Evolutionary conservation across 2,113 vertebrate species (phyloP), one percentile per base, ranked within the genome.

Genomic region (Seriola rivoliana): DNA sequence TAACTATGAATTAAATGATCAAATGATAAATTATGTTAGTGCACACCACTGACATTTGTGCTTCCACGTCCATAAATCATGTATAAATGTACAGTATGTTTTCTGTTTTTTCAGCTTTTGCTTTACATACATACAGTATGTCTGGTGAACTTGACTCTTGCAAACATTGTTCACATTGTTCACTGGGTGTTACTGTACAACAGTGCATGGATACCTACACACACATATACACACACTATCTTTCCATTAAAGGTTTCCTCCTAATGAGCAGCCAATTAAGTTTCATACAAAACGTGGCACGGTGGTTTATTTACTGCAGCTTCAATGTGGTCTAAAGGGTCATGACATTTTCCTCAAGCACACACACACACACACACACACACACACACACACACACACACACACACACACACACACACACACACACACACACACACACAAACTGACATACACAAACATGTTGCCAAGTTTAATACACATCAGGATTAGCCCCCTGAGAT

Each of bases 211-310:
- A 50, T 23, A 55, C 21, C 12, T 17, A 55, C 64, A 19, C 46
- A 25, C 36, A 46, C 19, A 60, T 12, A 48, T 11, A 34, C 40
- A 36, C 16, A 62, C 16, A 54, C 34, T 23, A n/a, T 60, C 16
- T 48, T n/a, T 36, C 8, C 7, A 44, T 67, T 46, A 36, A 55
- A 76, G 1, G 14, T 54, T 67, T 38, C 17, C 65, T 67, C 32
- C 52, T 60, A 70, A 73, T 74, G 17, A 75, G 54, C 21, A 67
- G 16, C 23, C 70, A 75, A 58, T 84, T 55, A 59, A 4, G 1
- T 52, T 67, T 21, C 16, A 66, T 44, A 40, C 17, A 62, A 65
- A 25, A 66, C 23, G 19, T 40, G 23, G 19, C 13, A 9, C 1
- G 8, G 7, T 44, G 25, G 19, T 69, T 67, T 64, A 21, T 75